Percentiles rank a stretch among this genome's conserved stretches.
Conservation (phyloP, 2,888 invertebrate genomes). For the Calameuta pallipes region DNA sequence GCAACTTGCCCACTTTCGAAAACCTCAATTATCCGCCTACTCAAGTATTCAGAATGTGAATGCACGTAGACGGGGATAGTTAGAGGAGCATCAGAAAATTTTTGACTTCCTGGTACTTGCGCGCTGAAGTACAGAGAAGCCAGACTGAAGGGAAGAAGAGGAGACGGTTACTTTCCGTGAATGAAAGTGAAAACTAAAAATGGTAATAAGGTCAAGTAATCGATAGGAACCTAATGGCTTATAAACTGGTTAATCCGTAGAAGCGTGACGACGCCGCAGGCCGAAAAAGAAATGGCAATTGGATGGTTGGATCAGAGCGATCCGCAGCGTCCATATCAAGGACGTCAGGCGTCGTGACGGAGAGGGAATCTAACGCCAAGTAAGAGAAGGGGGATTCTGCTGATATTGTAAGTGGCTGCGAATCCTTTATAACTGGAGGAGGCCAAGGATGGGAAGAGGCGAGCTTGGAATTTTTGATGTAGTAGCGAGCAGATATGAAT, state of each 20-base stretch:
- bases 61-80: not conserved
- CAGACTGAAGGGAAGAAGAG: not conserved
- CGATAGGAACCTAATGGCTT: not conserved
- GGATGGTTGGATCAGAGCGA: not conserved
- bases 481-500: conserved; percentile 62
- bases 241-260: not conserved
- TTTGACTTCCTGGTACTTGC: not conserved
- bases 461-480: conserved; percentile 64
- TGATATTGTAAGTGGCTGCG: conserved; percentile 63
- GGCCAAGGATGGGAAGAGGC: conserved; percentile 45
- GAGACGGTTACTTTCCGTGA: not conserved
- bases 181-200: not conserved
- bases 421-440: conserved; percentile 60
- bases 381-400: conserved; percentile 16
- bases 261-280: not conserved
- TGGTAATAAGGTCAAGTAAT: not conserved
- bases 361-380: not conserved
- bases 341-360: not conserved
- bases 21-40: not conserved
- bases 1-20: conserved; percentile 38
- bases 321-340: not conserved
- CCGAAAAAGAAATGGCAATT: not conserved
- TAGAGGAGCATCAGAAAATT: not conserved
- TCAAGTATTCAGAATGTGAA: not conserved
- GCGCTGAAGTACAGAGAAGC: not conserved